These are phyloP conservation scores for Strigamia maritima DNA, from an alignment of 2,888 invertebrate species.

Conservation along the genomic window DNA sequence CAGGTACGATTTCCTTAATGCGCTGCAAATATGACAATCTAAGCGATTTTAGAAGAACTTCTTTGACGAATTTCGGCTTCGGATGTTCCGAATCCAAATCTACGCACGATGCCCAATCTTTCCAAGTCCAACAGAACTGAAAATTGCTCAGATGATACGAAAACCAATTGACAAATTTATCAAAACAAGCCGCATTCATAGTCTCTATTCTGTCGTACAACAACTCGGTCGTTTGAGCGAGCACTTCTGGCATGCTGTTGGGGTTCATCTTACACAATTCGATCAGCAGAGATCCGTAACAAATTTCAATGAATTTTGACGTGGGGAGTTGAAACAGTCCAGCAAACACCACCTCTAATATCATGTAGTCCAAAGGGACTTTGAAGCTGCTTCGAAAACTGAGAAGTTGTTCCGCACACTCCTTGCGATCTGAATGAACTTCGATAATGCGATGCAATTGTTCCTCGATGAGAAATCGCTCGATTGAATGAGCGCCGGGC, in stretches of 20 bases:
- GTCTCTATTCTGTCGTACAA: slow-evolving; percentile 91
- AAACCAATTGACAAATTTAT: slow-evolving; percentile 96
- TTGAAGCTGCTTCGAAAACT: slow-evolving; percentile 90
- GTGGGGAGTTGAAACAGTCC: slow-evolving; percentile 90
- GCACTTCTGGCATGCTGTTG: slow-evolving; percentile 89
- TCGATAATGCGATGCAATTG: slow-evolving; percentile 91
- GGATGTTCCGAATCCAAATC: slow-evolving; percentile 82
- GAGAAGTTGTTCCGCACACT: slow-evolving; percentile 85
- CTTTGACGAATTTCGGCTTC: slow-evolving; percentile 88
- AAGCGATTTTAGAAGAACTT: slow-evolving; percentile 83
- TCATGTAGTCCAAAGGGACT: slow-evolving; percentile 95
- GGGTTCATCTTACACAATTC: slow-evolving; percentile 96
- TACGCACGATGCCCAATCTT: slow-evolving; percentile 85
- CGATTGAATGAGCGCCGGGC: slow-evolving; percentile 95
- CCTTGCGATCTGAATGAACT: slow-evolving; percentile 86
- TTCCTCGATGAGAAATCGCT: slow-evolving; percentile 95
- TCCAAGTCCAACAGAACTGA: slow-evolving; percentile 99
- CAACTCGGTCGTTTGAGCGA: slow-evolving; percentile 97
- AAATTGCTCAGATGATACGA: slow-evolving; percentile 98
- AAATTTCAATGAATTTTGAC: slow-evolving; percentile 83
- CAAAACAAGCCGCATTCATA: slow-evolving; percentile 96
- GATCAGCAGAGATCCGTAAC: slow-evolving; percentile 90
- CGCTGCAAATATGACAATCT: slow-evolving; percentile 89
- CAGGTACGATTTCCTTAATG: slow-evolving; percentile 87
- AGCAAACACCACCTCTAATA: slow-evolving; percentile 88